Evolutionary conservation across 2,888 invertebrate species (phyloP).

Genomic region (Lucinisca nassula): DNA sequence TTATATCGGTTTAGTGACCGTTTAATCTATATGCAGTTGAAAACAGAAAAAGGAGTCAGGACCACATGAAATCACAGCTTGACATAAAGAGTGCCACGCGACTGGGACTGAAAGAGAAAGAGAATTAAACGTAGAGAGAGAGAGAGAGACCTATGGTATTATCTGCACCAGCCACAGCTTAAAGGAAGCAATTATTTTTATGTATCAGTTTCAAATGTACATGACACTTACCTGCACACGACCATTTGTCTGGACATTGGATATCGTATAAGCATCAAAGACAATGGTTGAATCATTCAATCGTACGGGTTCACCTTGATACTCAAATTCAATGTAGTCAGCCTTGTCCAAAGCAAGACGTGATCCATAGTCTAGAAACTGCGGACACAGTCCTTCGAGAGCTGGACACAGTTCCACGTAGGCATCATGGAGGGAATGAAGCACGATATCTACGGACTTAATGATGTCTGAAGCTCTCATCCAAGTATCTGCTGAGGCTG

Average conservation of each 20-base stretch:
- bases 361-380: constrained; percentile 58
- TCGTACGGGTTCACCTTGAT: constrained; percentile 49
- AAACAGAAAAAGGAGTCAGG: no score
- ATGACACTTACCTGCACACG: constrained; percentile 61
- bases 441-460: constrained; percentile 71
- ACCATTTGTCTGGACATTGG: constrained; percentile 58
- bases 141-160: no score
- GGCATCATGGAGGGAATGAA: constrained; percentile 72
- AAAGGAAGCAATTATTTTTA: no score
- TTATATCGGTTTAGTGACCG: no score
- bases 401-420: constrained; percentile 66
- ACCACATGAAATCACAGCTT: no score
- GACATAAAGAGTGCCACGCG: no score
- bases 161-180: no score
- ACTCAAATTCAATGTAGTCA: constrained; percentile 57
- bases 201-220: no score
- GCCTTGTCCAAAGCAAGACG: constrained; percentile 44
- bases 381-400: constrained; percentile 67
- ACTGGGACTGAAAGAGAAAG: no score
- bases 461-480: constrained; percentile 74
- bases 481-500: constrained; percentile 10
- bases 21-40: no score
- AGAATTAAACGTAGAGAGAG: no score
- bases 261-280: constrained; percentile 57
- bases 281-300: not conserved